phyloP scores from a whole-genome alignment of 2,888 invertebrate genomes.

The Gnatocerus cornutus region DNA sequence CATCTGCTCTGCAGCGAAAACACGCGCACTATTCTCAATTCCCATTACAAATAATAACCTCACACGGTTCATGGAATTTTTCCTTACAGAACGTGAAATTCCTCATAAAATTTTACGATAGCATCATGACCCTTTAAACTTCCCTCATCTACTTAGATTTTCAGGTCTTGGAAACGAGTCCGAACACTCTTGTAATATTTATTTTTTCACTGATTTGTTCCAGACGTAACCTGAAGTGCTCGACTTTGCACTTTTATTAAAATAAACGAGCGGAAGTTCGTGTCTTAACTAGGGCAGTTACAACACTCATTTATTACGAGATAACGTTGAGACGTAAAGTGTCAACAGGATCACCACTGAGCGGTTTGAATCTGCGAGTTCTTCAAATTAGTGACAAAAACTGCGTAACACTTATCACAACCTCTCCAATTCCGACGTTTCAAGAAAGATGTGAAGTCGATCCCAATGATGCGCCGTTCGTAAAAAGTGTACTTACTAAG shows the following conservation, averaged over 20 bases:
- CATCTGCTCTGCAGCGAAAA: slow-evolving; percentile 41
- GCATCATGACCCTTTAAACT: slow-evolving; percentile 24
- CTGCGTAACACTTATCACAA: too few relatives aligned
- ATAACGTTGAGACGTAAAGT: slow-evolving; percentile 17
- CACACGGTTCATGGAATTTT: slow-evolving; percentile 41
- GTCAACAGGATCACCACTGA: slow-evolving; percentile 16
- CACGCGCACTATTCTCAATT: slow-evolving; percentile 43
- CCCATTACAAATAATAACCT: slow-evolving; percentile 47
- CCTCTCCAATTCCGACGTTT: too few relatives aligned
- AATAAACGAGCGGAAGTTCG: slow-evolving; percentile 15
- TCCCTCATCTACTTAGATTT: slow-evolving; percentile 35
- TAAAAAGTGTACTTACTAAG: slow-evolving; percentile 35
- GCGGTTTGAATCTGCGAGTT: background rate
- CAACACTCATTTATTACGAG: slow-evolving; percentile 27
- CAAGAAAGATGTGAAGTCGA: slow-evolving; percentile 5
- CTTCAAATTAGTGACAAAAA: too few relatives aligned
- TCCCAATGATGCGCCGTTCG: slow-evolving; percentile 17
- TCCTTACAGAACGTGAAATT: slow-evolving; percentile 32
- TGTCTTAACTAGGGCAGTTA: slow-evolving; percentile 7
- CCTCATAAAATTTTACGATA: slow-evolving; percentile 43
- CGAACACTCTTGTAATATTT: slow-evolving; percentile 1
- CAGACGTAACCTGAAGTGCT: background rate
- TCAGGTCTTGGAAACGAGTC: background rate
- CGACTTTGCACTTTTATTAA: slow-evolving; percentile 9
- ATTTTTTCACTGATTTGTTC: slow-evolving; percentile 12